Evolutionary conservation across 2,888 invertebrate genomes (phyloP).

Genomic region (Dynastes tityus): DNA sequence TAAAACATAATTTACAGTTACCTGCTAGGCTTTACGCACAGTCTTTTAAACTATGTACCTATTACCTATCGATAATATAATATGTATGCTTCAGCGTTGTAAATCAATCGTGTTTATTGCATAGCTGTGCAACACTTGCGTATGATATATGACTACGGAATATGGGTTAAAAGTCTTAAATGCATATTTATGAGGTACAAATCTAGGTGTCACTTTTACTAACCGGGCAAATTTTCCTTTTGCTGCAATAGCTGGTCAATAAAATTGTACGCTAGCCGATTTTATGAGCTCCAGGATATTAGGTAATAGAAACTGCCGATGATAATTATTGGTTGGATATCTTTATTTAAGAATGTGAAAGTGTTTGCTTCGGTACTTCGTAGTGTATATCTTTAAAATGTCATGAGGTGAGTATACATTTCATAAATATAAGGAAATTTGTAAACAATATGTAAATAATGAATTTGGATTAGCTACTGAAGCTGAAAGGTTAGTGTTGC

Average conservation of each 20-base stretch:
- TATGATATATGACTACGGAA: slow-evolving; percentile 14
- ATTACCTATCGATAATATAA: slow-evolving; percentile 4
- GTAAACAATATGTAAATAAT: not conserved
- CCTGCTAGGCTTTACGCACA: not conserved
- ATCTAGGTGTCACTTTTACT: slow-evolving; percentile 45
- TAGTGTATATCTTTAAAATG: too few species aligned
- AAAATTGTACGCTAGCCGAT: slow-evolving; percentile 28
- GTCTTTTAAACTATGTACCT: slow-evolving; percentile 5
- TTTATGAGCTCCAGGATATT: slow-evolving; percentile 29
- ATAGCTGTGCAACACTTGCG: not conserved
- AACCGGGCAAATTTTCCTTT: slow-evolving; percentile 24
- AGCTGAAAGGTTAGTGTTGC: not conserved
- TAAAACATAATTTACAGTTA: slow-evolving; percentile 3
- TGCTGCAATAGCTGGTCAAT: slow-evolving; percentile 32
- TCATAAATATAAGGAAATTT: not conserved
- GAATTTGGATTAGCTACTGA: not conserved
- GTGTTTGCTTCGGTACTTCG: not conserved
- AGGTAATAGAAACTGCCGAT: slow-evolving; percentile 33
- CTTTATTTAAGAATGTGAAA: slow-evolving; percentile 49
- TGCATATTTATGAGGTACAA: slow-evolving; percentile 44
- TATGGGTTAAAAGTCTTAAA: slow-evolving; percentile 29
- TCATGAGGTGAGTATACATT: too few species aligned
- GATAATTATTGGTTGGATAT: slow-evolving; percentile 41
- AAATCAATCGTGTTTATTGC: slow-evolving; percentile 26
- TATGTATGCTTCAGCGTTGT: not conserved